Percentiles rank a stretch among this genome's conserved stretches.
Evolutionary conservation across 2,888 invertebrate genomes (phyloP).

Genomic region (Lymantria monacha): DNA sequence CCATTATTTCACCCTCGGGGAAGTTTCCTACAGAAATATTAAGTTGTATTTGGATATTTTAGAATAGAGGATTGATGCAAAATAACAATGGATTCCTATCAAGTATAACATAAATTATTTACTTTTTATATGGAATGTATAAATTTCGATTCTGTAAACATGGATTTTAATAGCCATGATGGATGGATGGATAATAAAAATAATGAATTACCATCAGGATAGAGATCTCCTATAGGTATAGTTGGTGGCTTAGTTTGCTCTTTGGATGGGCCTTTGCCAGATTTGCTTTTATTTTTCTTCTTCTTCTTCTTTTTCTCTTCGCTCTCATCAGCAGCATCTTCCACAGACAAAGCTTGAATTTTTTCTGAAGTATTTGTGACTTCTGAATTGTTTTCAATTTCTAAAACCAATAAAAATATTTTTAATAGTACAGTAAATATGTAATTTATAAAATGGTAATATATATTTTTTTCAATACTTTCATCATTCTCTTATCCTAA

Average conservation of each 20-base stretch:
- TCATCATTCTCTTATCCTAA: neutral
- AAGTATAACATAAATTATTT: neutral
- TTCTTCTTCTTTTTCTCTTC: conserved; percentile 84
- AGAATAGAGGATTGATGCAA: neutral
- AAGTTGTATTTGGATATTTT: neutral
- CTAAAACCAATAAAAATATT: conserved; percentile 15
- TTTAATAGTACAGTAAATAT: neutral
- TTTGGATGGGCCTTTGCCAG: conserved; percentile 60
- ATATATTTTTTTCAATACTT: neutral
- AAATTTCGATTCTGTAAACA: too few species aligned
- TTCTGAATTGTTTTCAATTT: conserved; percentile 41
- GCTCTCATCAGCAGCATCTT: conserved; percentile 71
- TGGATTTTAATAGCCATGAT: too few species aligned
- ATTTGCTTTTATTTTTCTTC: conserved; percentile 85
- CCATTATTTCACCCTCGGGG: conserved; percentile 95
- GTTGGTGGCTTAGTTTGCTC: conserved; percentile 92
- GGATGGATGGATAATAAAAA: too few species aligned
- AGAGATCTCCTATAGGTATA: conserved; percentile 93
- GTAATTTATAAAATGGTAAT: neutral
- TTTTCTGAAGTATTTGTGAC: conserved; percentile 46
- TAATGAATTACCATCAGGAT: conserved; percentile 85
- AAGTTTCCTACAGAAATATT: conserved; percentile 74
- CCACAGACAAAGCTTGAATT: conserved; percentile 62
- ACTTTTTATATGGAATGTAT: too few species aligned
- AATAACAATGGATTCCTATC: neutral